phyloP scores from a whole-genome alignment of 2,888 invertebrate species.

The Eupithecia inturbata region DNA sequence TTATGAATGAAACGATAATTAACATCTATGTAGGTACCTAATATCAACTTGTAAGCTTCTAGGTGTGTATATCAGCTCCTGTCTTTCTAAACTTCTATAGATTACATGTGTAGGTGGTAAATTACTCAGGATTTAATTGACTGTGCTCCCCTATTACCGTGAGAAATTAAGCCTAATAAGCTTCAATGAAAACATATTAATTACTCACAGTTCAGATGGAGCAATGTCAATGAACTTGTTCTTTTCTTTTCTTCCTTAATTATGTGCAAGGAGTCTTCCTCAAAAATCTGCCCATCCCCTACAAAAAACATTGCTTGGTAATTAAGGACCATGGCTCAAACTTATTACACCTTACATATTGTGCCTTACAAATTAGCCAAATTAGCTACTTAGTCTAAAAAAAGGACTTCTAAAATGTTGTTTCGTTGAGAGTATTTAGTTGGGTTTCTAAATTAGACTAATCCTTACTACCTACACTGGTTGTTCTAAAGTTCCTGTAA shows the following conservation, averaged over 20 bases:
- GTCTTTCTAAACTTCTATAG: conserved; percentile 9
- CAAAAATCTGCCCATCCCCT: neutral
- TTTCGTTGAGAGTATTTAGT: neutral
- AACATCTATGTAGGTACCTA: conserved; percentile 15
- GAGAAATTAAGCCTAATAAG: conserved; percentile 58
- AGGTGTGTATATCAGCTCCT: conserved; percentile 21
- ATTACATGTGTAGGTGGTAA: conserved; percentile 37
- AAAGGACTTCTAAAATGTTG: neutral
- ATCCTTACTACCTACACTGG: neutral
- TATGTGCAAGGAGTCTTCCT: neutral
- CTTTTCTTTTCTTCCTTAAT: conserved; percentile 11
- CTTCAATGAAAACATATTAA: conserved; percentile 61
- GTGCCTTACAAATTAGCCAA: neutral
- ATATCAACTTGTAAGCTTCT: conserved; percentile 13
- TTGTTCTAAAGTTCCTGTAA: neutral
- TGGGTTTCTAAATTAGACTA: neutral
- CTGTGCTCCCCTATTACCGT: conserved; percentile 39
- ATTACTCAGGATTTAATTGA: conserved; percentile 41
- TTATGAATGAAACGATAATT: conserved; percentile 34
- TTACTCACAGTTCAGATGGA: conserved; percentile 57
- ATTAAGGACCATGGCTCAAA: neutral
- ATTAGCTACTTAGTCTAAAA: neutral
- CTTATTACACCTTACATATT: neutral
- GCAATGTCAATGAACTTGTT: conserved; percentile 71
- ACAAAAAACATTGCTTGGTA: neutral